phyloP scores from a whole-genome alignment of 2,797 vertebrate species.

The Galaxias olidus region DNA sequence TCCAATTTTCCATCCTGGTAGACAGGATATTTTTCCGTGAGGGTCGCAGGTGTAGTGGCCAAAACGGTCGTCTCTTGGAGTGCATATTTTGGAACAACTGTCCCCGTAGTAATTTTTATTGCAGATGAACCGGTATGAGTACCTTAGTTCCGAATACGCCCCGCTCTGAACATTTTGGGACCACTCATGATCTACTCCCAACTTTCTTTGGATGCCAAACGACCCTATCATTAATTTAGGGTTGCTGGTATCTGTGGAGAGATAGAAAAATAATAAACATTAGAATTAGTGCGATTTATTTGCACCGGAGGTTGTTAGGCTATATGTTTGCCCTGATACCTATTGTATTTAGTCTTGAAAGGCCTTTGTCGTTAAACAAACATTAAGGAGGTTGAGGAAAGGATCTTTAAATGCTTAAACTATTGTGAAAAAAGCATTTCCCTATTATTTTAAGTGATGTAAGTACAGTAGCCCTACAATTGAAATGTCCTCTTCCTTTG shows the following conservation, averaged over 20 bases:
- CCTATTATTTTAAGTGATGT: constrained; percentile 18
- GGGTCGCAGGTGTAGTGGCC: constrained; percentile 94
- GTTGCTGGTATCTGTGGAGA: constrained; percentile 73
- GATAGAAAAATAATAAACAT: constrained; percentile 8
- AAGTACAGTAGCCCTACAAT: constrained; percentile 66
- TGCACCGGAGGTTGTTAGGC: too few relatives aligned
- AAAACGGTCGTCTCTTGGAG: constrained; percentile 91
- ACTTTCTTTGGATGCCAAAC: constrained; percentile 86
- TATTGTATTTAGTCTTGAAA: too few relatives aligned
- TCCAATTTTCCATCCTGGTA: constrained; percentile 92
- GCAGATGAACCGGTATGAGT: constrained; percentile 97
- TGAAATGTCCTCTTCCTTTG: constrained; percentile 86
- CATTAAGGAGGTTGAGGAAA: too few relatives aligned
- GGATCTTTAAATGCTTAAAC: too few relatives aligned
- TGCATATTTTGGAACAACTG: constrained; percentile 93
- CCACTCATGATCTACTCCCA: constrained; percentile 90
- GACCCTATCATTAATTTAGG: constrained; percentile 85
- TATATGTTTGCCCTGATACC: too few relatives aligned
- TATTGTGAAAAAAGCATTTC: too few relatives aligned
- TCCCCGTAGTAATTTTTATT: constrained; percentile 97
- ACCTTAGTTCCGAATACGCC: constrained; percentile 85
- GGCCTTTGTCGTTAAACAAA: too few relatives aligned
- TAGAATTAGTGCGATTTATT: neutral
- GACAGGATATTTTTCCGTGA: constrained; percentile 89
- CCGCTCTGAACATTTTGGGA: constrained; percentile 76